Conservation (phyloP, 2,888 invertebrate genomes). For the Onchidella celtica region DNA sequence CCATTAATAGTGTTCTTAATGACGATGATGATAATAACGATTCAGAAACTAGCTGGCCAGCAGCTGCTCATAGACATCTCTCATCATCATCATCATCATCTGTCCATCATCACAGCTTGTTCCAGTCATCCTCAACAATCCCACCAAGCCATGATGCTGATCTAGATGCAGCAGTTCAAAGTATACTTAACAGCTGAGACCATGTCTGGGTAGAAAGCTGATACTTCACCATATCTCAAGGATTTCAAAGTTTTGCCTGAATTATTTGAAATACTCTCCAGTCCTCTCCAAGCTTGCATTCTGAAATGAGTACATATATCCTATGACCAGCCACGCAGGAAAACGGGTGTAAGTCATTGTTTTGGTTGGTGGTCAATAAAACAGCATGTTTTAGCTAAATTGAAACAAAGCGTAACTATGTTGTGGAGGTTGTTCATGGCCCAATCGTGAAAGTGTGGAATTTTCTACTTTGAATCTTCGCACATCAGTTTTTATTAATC, state of each 20-base stretch:
- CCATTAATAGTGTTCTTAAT: slow-evolving; percentile 45
- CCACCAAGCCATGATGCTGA: slow-evolving; percentile 14
- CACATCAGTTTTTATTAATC: too few relatives aligned
- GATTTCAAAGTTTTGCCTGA: too few relatives aligned
- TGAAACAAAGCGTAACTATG: too few relatives aligned
- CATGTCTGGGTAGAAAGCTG: too few relatives aligned
- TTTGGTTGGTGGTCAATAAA: neutral
- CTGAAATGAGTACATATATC: neutral
- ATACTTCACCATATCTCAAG: too few relatives aligned
- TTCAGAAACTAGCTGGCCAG: slow-evolving; percentile 31
- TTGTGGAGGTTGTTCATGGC: too few relatives aligned
- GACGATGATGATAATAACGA: slow-evolving; percentile 43
- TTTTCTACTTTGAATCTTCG: too few relatives aligned
- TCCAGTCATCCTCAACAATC: slow-evolving; percentile 23
- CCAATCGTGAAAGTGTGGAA: too few relatives aligned
- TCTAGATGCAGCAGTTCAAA: slow-evolving; percentile 39
- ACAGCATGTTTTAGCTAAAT: too few relatives aligned
- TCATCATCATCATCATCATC: slow-evolving; percentile 6
- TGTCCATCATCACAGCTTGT: slow-evolving; percentile 11
- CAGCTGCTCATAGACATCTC: neutral
- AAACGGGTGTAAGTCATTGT: neutral
- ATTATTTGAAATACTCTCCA: too few relatives aligned
- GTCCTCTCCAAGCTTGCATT: neutral
- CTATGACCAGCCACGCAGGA: neutral
- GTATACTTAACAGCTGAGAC: slow-evolving; percentile 34